Conservation (phyloP, 1,140 invertebrate species). For the Lanistes nyassanus region DNA sequence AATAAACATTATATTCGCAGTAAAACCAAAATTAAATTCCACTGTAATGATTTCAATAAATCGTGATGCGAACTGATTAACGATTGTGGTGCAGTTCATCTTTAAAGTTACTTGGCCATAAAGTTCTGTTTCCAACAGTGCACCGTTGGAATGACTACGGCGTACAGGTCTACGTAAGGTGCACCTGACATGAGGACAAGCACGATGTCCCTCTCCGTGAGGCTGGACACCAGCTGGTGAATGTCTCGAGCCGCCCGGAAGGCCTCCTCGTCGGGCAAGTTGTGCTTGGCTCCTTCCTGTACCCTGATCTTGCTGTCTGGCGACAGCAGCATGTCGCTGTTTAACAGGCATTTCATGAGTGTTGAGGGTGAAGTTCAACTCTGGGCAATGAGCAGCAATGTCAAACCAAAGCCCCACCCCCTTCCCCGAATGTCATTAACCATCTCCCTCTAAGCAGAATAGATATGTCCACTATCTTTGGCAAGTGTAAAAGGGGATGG, state of each 20-base stretch:
- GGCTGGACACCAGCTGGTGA: constrained; percentile 72
- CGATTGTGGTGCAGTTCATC: too few species aligned
- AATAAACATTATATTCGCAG: too few species aligned
- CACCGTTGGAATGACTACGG: not conserved
- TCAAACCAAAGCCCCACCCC: not conserved
- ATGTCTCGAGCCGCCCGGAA: constrained; percentile 78
- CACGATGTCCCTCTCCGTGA: constrained; percentile 76
- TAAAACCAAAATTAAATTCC: too few species aligned
- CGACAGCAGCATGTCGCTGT: constrained; percentile 44
- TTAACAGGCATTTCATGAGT: too few species aligned
- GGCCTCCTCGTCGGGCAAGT: constrained; percentile 82
- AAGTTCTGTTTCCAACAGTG: too few species aligned
- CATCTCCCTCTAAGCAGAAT: too few species aligned
- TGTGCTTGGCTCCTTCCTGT: constrained; percentile 77
- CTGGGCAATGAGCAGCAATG: too few species aligned
- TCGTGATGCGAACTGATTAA: too few species aligned
- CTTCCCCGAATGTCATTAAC: not conserved
- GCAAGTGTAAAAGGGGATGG: not conserved
- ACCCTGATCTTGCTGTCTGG: constrained; percentile 66
- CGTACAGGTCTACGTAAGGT: not conserved
- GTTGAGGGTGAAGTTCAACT: too few species aligned
- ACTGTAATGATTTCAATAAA: too few species aligned
- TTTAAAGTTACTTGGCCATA: too few species aligned
- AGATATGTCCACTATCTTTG: too few species aligned
- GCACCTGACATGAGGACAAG: constrained; percentile 74